Conservation (phyloP, 2,797 vertebrate species). For the Vultur gryphus region DNA sequence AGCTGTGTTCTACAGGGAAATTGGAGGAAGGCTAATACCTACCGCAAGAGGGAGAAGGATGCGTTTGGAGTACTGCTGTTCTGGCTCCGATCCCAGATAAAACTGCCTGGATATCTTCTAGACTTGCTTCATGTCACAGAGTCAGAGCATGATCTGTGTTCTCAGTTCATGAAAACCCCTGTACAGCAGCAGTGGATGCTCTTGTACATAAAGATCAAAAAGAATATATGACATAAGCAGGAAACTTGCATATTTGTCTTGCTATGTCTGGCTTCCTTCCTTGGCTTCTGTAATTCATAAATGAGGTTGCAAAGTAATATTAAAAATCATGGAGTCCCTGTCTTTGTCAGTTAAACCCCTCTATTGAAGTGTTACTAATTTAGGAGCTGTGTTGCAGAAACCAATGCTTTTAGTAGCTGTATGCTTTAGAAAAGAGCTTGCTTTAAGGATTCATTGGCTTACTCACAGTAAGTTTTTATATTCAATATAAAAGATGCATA, state of each 20-base stretch:
- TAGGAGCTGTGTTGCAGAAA: neutral
- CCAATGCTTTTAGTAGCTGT: neutral
- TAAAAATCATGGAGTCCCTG: neutral
- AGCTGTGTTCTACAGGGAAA: neutral
- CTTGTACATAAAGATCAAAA: neutral
- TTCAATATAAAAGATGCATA: neutral
- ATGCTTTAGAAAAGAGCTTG: neutral
- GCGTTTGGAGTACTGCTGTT: neutral
- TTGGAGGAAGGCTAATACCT: neutral
- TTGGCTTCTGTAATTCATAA: neutral
- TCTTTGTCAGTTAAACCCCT: neutral
- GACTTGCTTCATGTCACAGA: neutral
- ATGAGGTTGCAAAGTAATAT: neutral
- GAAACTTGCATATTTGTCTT: neutral
- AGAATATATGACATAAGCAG: neutral
- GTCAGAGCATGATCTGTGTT: neutral
- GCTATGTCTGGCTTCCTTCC: neutral
- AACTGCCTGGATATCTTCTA: neutral
- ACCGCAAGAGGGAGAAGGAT: constrained; percentile 50
- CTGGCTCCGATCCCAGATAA: neutral
- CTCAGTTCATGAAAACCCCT: neutral
- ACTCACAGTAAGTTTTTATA: neutral
- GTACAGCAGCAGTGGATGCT: neutral
- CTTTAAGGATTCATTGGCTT: neutral
- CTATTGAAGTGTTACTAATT: neutral